phyloP scores from a whole-genome alignment of 2,113 vertebrate genomes.

The Strigops habroptila region DNA sequence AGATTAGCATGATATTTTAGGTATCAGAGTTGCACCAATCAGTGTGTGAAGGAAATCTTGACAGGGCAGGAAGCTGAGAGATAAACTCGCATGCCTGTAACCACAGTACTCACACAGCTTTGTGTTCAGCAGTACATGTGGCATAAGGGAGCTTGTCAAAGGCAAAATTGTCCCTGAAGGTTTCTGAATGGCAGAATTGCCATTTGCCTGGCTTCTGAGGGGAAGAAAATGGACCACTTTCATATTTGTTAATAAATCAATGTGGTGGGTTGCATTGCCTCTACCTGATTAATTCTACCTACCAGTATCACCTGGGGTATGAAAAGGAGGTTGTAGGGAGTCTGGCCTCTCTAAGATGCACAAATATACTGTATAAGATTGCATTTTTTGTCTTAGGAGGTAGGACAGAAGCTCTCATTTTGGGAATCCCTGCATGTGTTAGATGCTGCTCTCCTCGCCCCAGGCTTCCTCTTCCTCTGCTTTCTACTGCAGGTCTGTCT shows the following conservation, averaged over 20 bases:
- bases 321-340: background rate
- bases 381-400: background rate
- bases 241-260: background rate
- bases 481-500: background rate
- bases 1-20: background rate
- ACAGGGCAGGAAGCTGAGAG: background rate
- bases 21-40: background rate
- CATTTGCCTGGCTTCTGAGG: background rate
- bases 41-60: background rate
- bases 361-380: background rate
- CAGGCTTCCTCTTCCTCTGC: background rate
- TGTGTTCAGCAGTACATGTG: fast-evolving
- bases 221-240: background rate
- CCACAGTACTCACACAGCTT: background rate
- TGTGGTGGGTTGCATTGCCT: background rate
- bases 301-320: background rate
- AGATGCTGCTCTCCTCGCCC: background rate
- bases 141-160: background rate
- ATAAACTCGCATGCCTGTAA: background rate
- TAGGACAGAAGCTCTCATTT: background rate
- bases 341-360: background rate
- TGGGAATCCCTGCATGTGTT: background rate
- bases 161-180: background rate
- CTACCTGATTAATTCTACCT: background rate
- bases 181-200: background rate